Evolutionary conservation across 2,113 vertebrate genomes (phyloP).

Genomic region (Mesocricetus auratus): DNA sequence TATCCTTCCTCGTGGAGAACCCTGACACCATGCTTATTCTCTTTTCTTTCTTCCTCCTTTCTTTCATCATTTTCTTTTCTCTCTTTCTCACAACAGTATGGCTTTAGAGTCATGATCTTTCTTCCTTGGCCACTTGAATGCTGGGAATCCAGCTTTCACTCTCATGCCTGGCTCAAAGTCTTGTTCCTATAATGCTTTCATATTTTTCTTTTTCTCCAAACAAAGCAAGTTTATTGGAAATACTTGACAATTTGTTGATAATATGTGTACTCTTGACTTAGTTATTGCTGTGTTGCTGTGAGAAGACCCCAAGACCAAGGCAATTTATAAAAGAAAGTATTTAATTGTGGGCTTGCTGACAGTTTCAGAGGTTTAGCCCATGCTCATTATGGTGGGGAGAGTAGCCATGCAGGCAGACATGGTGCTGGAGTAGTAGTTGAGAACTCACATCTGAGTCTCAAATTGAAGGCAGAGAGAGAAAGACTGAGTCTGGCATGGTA

Average conservation of each 20-base stretch:
- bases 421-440: neutral
- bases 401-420: neutral
- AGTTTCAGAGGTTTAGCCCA: neutral
- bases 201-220: neutral
- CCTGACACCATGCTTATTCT: neutral
- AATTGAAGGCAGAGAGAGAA: neutral
- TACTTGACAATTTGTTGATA: neutral
- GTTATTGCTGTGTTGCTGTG: neutral
- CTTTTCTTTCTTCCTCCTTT: neutral
- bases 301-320: neutral
- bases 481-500: neutral
- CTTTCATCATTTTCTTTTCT: no score
- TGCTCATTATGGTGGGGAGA: neutral
- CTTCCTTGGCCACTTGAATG: neutral
- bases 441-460: neutral
- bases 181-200: neutral
- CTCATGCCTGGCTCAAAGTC: neutral
- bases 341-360: neutral
- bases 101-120: neutral
- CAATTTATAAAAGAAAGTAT: neutral
- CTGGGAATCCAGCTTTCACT: neutral
- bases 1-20: neutral
- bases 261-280: neutral
- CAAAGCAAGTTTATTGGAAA: neutral
- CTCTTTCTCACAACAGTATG: neutral